Base-by-base conservation (phyloP, 2,888 invertebrate genomes). In the Lithophane semibrunnea region DNA sequence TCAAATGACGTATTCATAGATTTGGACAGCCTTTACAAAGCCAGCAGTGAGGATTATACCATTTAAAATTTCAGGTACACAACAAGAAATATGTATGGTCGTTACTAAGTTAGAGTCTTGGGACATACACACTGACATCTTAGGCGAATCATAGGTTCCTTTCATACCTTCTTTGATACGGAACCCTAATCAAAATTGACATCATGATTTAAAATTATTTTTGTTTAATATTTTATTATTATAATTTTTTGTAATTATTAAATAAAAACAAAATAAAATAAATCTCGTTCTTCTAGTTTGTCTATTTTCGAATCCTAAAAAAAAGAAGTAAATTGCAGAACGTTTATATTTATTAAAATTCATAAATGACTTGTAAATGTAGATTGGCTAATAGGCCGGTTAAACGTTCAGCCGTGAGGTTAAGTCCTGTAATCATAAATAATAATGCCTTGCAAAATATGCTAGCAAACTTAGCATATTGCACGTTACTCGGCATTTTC, bases 301-400 rank as follows among this genome's bases (percentile, higher is more conserved):
- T 42, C 5, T 13, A 61, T 44, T n/a, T 13, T 16, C 5, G 2
- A 24, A 52, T 29, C 5, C 2, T 24, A 18, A 52, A 37, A 37
- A 37, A 37, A 44, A 52, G 5, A 42, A 52, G 3, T 18, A 76
- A 44, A 76, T 52, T 61, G 16, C 13, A 24, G 7, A 29, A 5
- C 12, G 21, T n/a, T 52, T 52, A 75, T n/a, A 21, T n/a, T 16
- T 56, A 72, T 73, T 29, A 56, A 16, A 16, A 58, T 73, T 47
- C 16, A 8, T 12, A 49, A 37, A 54, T 16, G 3, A 54, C 54
- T 37, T 52, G 65, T 29, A 13, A 16, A 52, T 54, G 21, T 37
- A 54, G 9, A n/a, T 16, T 68, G 2, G 3, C 52, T 68, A 67
- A 67, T 52, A 10, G 2, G 1, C 52, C 21, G 1, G 54, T 54